Evolutionary conservation across 2,888 invertebrate species (phyloP).

Genomic region (Amaurobius ferox): DNA sequence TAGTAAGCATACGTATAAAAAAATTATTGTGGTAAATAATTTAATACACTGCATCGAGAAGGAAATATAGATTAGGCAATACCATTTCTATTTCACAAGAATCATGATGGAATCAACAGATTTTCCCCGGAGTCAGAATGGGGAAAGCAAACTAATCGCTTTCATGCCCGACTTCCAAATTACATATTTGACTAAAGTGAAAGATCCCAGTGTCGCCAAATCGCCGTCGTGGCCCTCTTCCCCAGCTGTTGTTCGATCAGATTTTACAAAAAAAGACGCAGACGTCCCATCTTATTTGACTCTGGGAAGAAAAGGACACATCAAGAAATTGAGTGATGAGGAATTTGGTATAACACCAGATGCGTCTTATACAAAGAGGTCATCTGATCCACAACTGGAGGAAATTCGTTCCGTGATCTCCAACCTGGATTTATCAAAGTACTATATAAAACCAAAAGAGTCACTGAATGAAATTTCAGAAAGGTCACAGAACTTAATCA

Average conservation of each 20-base stretch:
- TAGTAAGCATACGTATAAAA: no score
- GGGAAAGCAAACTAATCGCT: constrained; percentile 24
- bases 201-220: constrained; percentile 35
- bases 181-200: constrained; percentile 29
- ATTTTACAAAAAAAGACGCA: constrained; percentile 44
- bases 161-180: constrained; percentile 54
- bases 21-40: no score
- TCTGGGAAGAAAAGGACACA: constrained; percentile 32
- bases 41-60: no score
- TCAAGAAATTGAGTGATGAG: constrained; percentile 25
- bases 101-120: constrained; percentile 34
- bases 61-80: no score
- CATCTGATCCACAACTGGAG: constrained; percentile 13
- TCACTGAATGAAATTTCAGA: not conserved
- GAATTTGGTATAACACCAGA: not conserved
- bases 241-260: constrained; percentile 31
- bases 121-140: constrained; percentile 21
- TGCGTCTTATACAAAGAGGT: not conserved
- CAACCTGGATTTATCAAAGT: constrained; percentile 56
- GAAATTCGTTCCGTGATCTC: constrained; percentile 64
- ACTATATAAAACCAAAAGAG: constrained; percentile 25
- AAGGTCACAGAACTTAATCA: not conserved
- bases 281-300: constrained; percentile 65
- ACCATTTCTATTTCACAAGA: not conserved
- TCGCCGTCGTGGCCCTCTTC: constrained; percentile 62